A percentile compares a stretch with the other conserved stretches of the same genome.
These are phyloP conservation scores for Liopterus haemorrhoidalis DNA, from an alignment of 2,888 invertebrate species.

Conservation along the genomic window DNA sequence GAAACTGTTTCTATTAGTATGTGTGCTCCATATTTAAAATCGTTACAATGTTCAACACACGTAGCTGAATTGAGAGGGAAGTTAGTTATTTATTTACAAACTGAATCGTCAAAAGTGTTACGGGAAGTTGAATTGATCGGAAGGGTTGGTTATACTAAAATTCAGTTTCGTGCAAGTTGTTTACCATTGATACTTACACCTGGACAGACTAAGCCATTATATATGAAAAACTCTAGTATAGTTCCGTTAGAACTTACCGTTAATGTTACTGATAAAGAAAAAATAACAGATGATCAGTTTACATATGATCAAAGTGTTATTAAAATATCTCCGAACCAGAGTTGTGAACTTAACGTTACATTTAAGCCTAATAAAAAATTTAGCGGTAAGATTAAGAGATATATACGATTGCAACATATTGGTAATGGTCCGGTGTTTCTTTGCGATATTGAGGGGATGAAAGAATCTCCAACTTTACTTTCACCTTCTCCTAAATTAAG, in stretches of 20 bases:
- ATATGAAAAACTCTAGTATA: constrained; percentile 14
- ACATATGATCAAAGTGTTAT: constrained; percentile 7
- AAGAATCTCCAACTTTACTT: too few relatives aligned
- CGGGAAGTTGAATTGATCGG: constrained; percentile 6
- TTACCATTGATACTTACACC: constrained; percentile 10
- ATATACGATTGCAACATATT: background rate
- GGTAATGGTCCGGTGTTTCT: too few relatives aligned
- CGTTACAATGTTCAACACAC: background rate
- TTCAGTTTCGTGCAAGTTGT: constrained; percentile 14
- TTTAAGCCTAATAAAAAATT: constrained; percentile 8
- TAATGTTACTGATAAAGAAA: constrained; percentile 1
- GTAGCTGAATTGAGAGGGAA: background rate
- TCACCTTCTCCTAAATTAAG: too few relatives aligned
- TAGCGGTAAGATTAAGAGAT: constrained; percentile 10
- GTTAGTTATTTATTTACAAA: background rate
- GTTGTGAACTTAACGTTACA: constrained; percentile 10
- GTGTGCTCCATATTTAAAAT: background rate
- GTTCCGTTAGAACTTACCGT: constrained; percentile 12
- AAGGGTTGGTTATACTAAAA: constrained; percentile 8
- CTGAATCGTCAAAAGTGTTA: constrained; percentile 6
- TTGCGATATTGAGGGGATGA: too few relatives aligned
- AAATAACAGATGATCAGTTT: constrained; percentile 2
- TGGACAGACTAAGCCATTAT: constrained; percentile 13
- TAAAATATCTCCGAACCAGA: constrained; percentile 11
- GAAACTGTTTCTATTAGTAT: constrained; percentile 8